Percentiles rank a stretch among this genome's conserved stretches.
Evolutionary conservation across 2,888 invertebrate species (phyloP).

Genomic region (Eugnorisma glareosa): DNA sequence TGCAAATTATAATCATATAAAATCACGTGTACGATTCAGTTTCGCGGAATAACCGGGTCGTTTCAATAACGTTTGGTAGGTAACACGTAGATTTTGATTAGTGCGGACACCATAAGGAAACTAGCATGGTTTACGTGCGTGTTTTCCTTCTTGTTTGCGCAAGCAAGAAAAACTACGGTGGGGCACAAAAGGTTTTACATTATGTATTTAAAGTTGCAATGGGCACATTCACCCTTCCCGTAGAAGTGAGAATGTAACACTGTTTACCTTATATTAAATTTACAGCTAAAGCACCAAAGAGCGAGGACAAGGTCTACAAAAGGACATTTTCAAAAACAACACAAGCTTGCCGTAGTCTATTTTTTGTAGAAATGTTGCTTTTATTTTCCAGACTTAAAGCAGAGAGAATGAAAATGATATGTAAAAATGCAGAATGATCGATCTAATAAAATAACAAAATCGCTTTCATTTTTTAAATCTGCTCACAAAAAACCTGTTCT

Average conservation of each 20-base stretch:
- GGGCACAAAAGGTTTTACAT: constrained; percentile 66
- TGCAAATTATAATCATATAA: constrained; percentile 62
- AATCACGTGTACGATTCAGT: constrained; percentile 77
- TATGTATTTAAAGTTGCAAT: constrained; percentile 69
- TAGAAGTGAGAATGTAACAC: constrained; percentile 71
- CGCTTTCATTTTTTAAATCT: neutral
- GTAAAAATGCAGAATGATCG: neutral
- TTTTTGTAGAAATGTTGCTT: neutral
- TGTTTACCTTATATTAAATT: constrained; percentile 66
- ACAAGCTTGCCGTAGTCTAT: neutral
- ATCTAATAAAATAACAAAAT: neutral
- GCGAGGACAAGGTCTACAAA: neutral
- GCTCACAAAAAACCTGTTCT: constrained; percentile 27
- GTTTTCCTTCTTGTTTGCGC: constrained; percentile 68
- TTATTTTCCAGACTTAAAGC: neutral
- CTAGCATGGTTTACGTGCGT: constrained; percentile 62
- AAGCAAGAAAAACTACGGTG: constrained; percentile 35
- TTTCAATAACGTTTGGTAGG: constrained; percentile 73
- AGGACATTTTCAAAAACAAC: neutral
- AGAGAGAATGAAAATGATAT: too few relatives aligned
- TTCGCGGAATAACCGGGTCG: constrained; percentile 76
- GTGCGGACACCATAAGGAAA: constrained; percentile 73
- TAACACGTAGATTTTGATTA: constrained; percentile 77
- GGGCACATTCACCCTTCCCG: constrained; percentile 41
- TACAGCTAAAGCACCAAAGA: constrained; percentile 36